A percentile compares a stretch with the other conserved stretches of the same genome.
Evolutionary conservation across 2,888 invertebrate species (phyloP).

Genomic region (Carabus problematicus): DNA sequence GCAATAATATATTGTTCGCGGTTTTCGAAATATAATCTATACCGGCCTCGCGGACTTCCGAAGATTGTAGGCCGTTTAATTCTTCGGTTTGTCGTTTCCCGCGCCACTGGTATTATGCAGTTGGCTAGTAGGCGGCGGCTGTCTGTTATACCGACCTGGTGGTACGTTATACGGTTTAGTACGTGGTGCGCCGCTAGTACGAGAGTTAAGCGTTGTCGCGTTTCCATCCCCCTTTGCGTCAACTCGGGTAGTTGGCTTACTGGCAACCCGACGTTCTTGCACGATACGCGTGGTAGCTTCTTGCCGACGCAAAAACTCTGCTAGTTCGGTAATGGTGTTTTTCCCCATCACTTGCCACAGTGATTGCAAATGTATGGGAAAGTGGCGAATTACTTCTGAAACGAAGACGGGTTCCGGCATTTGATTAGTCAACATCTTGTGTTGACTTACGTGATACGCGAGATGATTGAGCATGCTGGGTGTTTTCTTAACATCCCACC

Average conservation of each 20-base stretch:
- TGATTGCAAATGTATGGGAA: slow-evolving; percentile 19
- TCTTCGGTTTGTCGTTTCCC: slow-evolving; percentile 20
- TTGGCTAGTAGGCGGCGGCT: too few species aligned
- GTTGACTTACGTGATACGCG: not conserved
- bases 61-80: slow-evolving; percentile 17
- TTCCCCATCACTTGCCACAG: slow-evolving; percentile 8
- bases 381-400: slow-evolving; percentile 23
- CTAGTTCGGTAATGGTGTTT: slow-evolving; percentile 8
- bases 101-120: too few species aligned
- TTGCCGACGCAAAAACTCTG: slow-evolving; percentile 16
- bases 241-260: not conserved
- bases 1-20: not conserved
- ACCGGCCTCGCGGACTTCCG: not conserved
- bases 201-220: not conserved
- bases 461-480: not conserved
- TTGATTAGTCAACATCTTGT: not conserved
- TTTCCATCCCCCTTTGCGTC: too few species aligned
- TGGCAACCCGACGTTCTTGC: not conserved
- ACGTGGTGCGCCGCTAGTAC: not conserved
- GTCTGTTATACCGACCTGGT: not conserved
- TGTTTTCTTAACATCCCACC: not conserved
- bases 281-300: slow-evolving; percentile 7
- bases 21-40: not conserved
- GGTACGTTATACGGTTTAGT: not conserved
- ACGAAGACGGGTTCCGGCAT: slow-evolving; percentile 21